phyloP scores from a whole-genome alignment of 2,888 invertebrate species.

The Galerucella calmariensis region DNA sequence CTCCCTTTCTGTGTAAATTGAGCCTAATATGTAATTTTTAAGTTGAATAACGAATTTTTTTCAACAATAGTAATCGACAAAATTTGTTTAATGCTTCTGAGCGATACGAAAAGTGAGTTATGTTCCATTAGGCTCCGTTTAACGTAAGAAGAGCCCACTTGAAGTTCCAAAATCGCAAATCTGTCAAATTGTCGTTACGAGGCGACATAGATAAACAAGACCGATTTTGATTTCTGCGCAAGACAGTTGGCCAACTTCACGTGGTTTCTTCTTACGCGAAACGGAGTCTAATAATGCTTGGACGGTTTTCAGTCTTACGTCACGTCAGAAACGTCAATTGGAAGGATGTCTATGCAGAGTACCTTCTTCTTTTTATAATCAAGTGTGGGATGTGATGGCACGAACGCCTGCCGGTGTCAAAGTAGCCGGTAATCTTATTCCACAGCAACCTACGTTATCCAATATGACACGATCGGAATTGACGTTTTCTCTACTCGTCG shows the following conservation, averaged over 20 bases:
- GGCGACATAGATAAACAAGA: no score
- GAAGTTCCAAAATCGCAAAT: no score
- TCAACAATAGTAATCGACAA: neutral
- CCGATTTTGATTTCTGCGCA: no score
- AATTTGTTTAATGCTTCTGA: neutral
- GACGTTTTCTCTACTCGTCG: conserved; percentile 93
- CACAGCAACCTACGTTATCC: conserved; percentile 92
- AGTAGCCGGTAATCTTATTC: conserved; percentile 86
- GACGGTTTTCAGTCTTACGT: conserved; percentile 71
- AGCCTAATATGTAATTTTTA: neutral
- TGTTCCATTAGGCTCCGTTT: neutral
- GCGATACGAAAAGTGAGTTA: neutral
- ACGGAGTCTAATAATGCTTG: no score
- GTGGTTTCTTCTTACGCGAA: no score
- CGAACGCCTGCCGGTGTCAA: conserved; percentile 90
- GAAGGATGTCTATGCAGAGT: conserved; percentile 97
- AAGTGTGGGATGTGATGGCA: conserved; percentile 94
- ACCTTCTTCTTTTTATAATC: conserved; percentile 92
- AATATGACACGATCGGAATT: conserved; percentile 98
- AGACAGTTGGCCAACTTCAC: no score
- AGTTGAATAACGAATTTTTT: neutral
- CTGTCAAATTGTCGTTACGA: no score
- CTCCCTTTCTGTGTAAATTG: no score
- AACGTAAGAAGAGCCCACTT: no score
- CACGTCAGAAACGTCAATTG: conserved; percentile 87